phyloP scores from a whole-genome alignment of 2,113 vertebrate species.

The Rhinolophus ferrumequinum region DNA sequence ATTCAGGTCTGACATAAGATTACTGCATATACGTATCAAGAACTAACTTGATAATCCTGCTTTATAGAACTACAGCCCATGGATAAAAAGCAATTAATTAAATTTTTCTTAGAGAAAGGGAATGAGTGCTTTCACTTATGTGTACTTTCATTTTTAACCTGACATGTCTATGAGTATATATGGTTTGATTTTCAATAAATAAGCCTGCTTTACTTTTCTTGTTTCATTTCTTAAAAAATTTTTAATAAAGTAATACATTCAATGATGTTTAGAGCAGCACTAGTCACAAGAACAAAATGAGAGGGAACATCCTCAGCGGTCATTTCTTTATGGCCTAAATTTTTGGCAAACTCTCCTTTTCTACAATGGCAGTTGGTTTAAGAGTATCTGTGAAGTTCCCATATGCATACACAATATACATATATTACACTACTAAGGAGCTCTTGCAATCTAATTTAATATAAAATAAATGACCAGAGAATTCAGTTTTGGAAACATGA shows the following conservation, averaged over 20 bases:
- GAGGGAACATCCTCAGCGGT: not conserved
- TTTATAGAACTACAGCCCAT: not conserved
- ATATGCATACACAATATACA: not conserved
- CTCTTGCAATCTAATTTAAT: not conserved
- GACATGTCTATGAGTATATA: not conserved
- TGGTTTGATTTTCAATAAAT: not conserved
- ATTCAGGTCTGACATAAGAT: not conserved
- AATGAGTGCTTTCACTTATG: not conserved
- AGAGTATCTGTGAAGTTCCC: not conserved
- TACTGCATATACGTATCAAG: not conserved
- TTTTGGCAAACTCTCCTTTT: not conserved
- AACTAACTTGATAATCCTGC: not conserved
- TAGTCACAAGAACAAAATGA: not conserved
- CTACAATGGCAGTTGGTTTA: not conserved
- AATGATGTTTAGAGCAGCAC: not conserved
- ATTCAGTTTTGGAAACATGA: not conserved
- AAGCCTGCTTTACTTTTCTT: not conserved
- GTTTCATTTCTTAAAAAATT: not conserved
- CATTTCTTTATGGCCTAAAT: slow-evolving; percentile 7
- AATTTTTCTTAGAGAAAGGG: slow-evolving; percentile 28
- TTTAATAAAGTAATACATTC: not conserved
- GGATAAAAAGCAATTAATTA: not conserved
- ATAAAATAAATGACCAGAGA: not conserved
- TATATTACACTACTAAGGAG: not conserved
- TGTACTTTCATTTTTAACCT: slow-evolving; percentile 11